Conservation (phyloP, 2,797 vertebrate species). For the Myiothlypis coronata region DNA sequence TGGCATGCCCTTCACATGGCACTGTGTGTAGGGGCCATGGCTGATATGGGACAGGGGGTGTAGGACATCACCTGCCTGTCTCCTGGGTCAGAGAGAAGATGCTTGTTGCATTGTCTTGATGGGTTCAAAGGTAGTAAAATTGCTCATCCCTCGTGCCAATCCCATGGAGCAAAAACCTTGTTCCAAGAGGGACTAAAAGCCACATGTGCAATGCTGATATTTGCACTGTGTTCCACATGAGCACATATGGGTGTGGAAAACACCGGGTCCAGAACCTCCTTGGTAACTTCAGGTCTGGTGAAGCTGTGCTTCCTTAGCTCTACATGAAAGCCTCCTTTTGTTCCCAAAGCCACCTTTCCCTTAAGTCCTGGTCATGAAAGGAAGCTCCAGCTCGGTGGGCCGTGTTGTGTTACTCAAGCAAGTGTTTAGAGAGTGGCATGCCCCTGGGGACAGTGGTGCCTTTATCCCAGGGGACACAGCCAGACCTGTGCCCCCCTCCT, state of each 20-base stretch:
- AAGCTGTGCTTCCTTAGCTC: neutral
- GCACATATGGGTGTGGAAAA: neutral
- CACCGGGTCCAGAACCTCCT: neutral
- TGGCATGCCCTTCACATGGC: accelerated
- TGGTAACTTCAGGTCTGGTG: neutral
- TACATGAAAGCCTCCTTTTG: neutral
- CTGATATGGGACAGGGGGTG: neutral
- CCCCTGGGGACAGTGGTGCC: neutral
- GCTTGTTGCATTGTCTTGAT: neutral
- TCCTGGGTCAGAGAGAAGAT: neutral
- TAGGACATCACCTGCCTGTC: accelerated
- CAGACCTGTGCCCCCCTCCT: neutral
- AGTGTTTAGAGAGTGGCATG: neutral
- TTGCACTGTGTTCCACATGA: neutral
- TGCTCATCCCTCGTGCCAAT: neutral
- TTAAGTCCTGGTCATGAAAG: neutral
- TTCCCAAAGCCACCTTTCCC: neutral
- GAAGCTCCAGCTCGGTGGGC: neutral
- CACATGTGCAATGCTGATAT: neutral
- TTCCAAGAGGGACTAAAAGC: neutral
- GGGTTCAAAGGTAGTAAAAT: neutral
- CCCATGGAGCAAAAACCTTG: neutral
- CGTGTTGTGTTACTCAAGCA: neutral
- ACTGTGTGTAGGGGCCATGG: accelerated
- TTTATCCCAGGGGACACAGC: neutral